Base-by-base conservation (phyloP, 2,888 invertebrate genomes). In the Steinernema hermaphroditum region DNA sequence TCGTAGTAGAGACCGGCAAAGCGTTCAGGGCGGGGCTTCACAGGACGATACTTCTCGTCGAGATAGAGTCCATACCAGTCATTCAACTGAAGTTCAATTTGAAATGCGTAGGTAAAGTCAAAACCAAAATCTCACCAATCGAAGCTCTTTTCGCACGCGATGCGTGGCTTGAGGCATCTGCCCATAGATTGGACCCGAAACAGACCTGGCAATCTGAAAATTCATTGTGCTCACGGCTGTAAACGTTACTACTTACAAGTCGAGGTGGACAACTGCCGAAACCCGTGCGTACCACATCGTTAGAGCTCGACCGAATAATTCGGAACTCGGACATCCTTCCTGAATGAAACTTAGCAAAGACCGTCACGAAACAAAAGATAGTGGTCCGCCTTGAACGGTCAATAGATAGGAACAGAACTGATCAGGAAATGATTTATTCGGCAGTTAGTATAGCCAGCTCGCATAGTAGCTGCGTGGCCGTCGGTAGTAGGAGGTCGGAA, bases 21-120 rank as follows among this genome's bases (percentile, higher is more conserved):
- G 16, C 32, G 32, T 4, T 29, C 32, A 32, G 24, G 32, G 19
- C 62, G 62, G 1, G 62, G 62, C 62, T 62, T 62, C 16, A 62
- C 62, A 32, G 62, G 62, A 62, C 62, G 62, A 34, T 62, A 62
- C 19, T 62, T 62, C 62, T 62, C 62, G 62, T 62, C 62, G 12
- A 62, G 29, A 19, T 62, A 27, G 62, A 62, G 62, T 16, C 62
- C 62, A 27, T 62, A 62, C 62, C 62, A 62, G 62, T 62, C 62
- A 62, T 62, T 62, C 32, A 62, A 32, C 62, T 62, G 16, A 62
- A 62, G 4, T 27, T 2, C 16, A 4, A 29, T 34, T 62, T 62
- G 16, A 29, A 16, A 8, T 14, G n/a, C n/a, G n/a, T n/a, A n/a
- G n/a, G n/a, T n/a, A n/a, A 4, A 4, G 1, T 62, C 32, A 9